A percentile compares a stretch with the other conserved stretches of the same genome.
Evolutionary conservation across 1,140 invertebrate species (phyloP).

Genomic region (Drosophila burlai): DNA sequence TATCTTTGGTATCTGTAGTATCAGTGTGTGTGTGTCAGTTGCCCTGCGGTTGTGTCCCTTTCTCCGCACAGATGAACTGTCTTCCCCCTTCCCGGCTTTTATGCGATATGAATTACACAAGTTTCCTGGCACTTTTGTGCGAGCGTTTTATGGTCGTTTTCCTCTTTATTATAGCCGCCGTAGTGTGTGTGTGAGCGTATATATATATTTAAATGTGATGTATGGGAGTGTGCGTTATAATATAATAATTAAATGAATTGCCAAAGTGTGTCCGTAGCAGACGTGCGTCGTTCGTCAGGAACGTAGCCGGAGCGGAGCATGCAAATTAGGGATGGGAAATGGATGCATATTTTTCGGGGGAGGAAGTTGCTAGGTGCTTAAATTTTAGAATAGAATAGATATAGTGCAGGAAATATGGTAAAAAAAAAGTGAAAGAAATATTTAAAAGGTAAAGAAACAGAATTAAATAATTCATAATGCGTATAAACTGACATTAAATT

Average conservation of each 20-base stretch:
- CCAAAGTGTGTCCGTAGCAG: conserved; percentile 79
- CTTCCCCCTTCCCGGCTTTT: conserved; percentile 37
- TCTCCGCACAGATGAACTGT: conserved; percentile 25
- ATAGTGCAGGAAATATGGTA: not conserved
- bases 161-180: conserved; percentile 77
- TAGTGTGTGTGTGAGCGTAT: conserved; percentile 7
- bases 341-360: conserved; percentile 8
- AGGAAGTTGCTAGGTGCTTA: not conserved
- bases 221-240: conserved; percentile 60
- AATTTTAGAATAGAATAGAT: not conserved
- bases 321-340: conserved; percentile 42
- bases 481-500: too few relatives aligned
- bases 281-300: conserved; percentile 68
- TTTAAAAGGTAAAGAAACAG: not conserved
- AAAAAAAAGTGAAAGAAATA: not conserved
- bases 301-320: not conserved
- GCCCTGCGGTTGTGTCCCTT: conserved; percentile 56
- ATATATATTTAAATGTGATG: conserved; percentile 9
- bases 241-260: conserved; percentile 83
- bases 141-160: conserved; percentile 77
- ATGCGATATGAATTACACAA: conserved; percentile 83
- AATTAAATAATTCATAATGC: too few relatives aligned
- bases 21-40: conserved; percentile 39
- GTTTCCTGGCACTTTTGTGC: conserved; percentile 72
- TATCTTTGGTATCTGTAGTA: conserved; percentile 14